phyloP scores from a whole-genome alignment of 2,888 invertebrate genomes.

The Bursaphelenchus okinawaensis region DNA sequence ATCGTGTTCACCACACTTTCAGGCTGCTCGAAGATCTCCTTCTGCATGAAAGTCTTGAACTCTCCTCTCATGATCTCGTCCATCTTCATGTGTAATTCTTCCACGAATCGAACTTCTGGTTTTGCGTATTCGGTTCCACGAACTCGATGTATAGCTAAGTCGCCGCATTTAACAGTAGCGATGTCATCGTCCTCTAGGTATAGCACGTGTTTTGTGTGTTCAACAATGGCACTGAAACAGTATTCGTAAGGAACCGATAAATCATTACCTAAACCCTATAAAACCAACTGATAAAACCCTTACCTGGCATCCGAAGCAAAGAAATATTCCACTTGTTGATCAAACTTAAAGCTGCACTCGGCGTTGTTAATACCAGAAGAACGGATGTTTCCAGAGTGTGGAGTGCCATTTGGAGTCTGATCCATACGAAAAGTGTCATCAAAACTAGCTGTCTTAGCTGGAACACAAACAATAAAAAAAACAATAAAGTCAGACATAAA shows the following conservation, averaged over 20 bases:
- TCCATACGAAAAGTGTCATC: neutral
- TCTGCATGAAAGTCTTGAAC: slow-evolving; percentile 98
- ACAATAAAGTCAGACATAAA: neutral
- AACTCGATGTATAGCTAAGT: slow-evolving; percentile 87
- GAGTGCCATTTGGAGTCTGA: neutral
- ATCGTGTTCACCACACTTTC: slow-evolving; percentile 98
- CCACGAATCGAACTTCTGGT: slow-evolving; percentile 65
- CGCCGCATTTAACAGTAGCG: slow-evolving; percentile 86
- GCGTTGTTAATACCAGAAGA: neutral
- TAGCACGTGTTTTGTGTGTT: slow-evolving; percentile 98
- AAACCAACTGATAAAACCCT: neutral
- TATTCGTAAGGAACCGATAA: neutral
- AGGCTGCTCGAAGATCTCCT: slow-evolving; percentile 99
- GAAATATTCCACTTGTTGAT: slow-evolving; percentile 76
- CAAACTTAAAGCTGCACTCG: neutral
- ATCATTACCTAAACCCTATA: neutral
- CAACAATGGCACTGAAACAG: slow-evolving; percentile 82
- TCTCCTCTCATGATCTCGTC: slow-evolving; percentile 97
- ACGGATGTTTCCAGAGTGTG: neutral
- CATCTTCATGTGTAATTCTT: slow-evolving; percentile 90
- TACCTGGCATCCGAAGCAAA: slow-evolving; percentile 88
- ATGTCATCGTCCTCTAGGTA: slow-evolving; percentile 75
- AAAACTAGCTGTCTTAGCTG: neutral
- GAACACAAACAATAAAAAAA: neutral
- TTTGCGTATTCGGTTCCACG: slow-evolving; percentile 72